These are phyloP conservation scores for Metopia argyrocephala DNA, from an alignment of 2,888 invertebrate genomes.

Conservation along the genomic window DNA sequence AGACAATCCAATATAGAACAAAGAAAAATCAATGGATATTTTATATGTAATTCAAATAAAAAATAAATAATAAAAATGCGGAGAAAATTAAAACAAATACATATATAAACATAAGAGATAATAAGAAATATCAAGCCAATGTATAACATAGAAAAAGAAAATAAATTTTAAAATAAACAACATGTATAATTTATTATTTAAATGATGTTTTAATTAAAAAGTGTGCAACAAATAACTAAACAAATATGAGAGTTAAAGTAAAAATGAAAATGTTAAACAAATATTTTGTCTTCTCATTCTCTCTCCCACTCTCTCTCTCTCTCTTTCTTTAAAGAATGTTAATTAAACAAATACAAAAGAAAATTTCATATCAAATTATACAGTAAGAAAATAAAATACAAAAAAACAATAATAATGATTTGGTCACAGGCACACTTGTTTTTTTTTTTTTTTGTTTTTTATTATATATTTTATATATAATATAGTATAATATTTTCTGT, in stretches of 20 bases:
- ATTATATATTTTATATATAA: too few relatives aligned
- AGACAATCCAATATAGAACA: constrained; percentile 23
- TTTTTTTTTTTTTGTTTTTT: too few relatives aligned
- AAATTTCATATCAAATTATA: not conserved
- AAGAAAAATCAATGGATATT: constrained; percentile 55
- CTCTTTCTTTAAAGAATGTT: not conserved
- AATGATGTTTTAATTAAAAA: constrained; percentile 42
- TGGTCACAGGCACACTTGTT: constrained; percentile 45
- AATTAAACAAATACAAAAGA: not conserved
- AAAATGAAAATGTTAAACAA: constrained; percentile 5
- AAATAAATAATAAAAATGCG: constrained; percentile 12
- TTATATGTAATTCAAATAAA: constrained; percentile 10
- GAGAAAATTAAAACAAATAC: constrained; percentile 15
- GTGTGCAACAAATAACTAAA: constrained; percentile 54
- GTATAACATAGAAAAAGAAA: constrained; percentile 19
- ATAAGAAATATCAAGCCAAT: constrained; percentile 6
- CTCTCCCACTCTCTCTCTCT: not conserved
- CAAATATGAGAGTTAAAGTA: constrained; percentile 31
- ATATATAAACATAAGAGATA: constrained; percentile 12
- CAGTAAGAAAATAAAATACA: constrained; percentile 21
- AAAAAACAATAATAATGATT: constrained; percentile 28
- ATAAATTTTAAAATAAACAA: constrained; percentile 55
- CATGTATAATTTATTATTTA: too few relatives aligned
- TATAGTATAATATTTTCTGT: not conserved
- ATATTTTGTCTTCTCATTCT: not conserved